These are phyloP conservation scores for Marisa cornuarietis DNA, from an alignment of 1,140 invertebrate genomes.

Conservation along the genomic window DNA sequence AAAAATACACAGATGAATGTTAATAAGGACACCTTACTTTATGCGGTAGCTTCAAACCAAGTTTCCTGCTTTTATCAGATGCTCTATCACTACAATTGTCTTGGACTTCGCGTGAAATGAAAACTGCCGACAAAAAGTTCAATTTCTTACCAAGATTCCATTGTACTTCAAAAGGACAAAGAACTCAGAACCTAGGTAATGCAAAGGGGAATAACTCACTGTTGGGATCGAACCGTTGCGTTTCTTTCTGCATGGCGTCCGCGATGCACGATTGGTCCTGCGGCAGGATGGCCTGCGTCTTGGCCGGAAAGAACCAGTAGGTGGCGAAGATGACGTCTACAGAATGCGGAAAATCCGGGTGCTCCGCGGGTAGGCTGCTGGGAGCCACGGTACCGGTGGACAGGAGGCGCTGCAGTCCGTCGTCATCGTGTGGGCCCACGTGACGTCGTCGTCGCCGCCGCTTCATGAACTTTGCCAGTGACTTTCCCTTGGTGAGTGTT, in stretches of 20 bases:
- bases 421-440: conserved; percentile 68
- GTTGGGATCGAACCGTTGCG: conserved; percentile 60
- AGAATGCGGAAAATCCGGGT: conserved; percentile 57
- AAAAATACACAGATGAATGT: no score
- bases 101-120: no score
- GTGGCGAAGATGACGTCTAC: conserved; percentile 70
- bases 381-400: conserved; percentile 68
- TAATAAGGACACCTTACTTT: no score
- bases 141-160: no score
- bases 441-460: conserved; percentile 52
- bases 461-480: background rate
- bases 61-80: no score
- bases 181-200: background rate
- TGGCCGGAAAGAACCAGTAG: conserved; percentile 70
- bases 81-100: no score
- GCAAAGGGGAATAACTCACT: conserved; percentile 51
- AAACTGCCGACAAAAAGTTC: no score
- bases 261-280: conserved; percentile 67
- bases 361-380: conserved; percentile 48
- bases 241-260: conserved; percentile 59
- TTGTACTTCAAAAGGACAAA: no score
- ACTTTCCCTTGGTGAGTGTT: background rate
- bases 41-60: no score
- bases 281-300: conserved; percentile 65
- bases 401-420: conserved; percentile 65